Conservation (phyloP, 2,113 vertebrate species). For the Salminus brasiliensis region DNA sequence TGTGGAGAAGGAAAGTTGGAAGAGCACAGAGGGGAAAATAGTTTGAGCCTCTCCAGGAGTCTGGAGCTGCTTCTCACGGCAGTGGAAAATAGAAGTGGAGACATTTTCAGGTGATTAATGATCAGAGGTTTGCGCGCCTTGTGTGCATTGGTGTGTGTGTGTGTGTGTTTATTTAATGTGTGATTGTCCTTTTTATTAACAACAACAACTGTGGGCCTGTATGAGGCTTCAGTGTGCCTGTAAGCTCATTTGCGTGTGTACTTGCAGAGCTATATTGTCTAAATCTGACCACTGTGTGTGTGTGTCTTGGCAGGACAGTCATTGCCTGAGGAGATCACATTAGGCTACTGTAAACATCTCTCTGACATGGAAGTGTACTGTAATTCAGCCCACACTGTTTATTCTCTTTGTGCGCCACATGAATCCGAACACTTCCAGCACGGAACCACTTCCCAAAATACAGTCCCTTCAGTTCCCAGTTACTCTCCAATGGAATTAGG, state of each 20-base stretch:
- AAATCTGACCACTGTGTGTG: conserved; percentile 13
- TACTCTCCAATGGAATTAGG: neutral
- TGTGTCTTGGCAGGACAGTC: conserved; percentile 43
- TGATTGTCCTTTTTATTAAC: neutral
- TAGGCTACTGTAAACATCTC: conserved; percentile 49
- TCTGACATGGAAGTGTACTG: conserved; percentile 48
- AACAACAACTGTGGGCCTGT: neutral
- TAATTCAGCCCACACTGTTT: conserved; percentile 49
- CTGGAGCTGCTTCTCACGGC: conserved; percentile 44
- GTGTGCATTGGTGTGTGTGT: neutral
- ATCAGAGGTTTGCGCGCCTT: conserved; percentile 19
- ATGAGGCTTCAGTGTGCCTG: neutral
- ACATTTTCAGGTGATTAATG: conserved; percentile 52
- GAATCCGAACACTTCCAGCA: conserved; percentile 44
- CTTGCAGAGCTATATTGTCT: conserved; percentile 1
- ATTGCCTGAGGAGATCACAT: conserved; percentile 51
- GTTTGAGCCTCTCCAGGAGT: conserved; percentile 55
- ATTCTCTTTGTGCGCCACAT: conserved; percentile 48
- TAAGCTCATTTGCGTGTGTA: conserved; percentile 29
- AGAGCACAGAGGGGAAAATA: conserved; percentile 50
- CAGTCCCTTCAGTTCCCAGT: conserved; percentile 8
- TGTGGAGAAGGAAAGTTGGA: conserved; percentile 46
- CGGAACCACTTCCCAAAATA: conserved; percentile 32
- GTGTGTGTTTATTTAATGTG: neutral
- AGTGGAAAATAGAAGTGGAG: conserved; percentile 56